Base-by-base conservation (phyloP, 2,113 vertebrate species). In the Brachypodius melanocephalos region DNA sequence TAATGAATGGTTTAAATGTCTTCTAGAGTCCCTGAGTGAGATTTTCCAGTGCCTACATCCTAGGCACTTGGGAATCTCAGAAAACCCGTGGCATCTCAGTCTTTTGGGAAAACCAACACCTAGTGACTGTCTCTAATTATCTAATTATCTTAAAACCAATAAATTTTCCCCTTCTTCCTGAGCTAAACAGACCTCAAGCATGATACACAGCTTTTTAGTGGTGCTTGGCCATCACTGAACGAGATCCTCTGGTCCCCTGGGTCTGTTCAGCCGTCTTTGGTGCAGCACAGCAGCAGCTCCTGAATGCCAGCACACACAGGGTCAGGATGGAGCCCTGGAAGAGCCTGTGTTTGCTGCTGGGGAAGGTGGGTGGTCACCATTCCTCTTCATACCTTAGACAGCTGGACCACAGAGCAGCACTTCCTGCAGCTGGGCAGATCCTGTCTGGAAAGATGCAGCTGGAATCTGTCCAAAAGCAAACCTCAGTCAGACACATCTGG, bases 261-360 rank as follows among this genome's bases (percentile, higher is more conserved):
- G 25, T 42, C 40, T 32, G n/a, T 14, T 54, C 21, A 42, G 17
- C n/a, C 48, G 6, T 24, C 31, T 48, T 52, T 36, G 40, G 51
- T 21, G 32, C 46, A 69, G 42, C 12, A 17, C 34, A 43, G 10
- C 43, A 89, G 66, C 48, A 78, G 42, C 3, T 78, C 20, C 32
- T 1, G 0, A 57, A 40, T 40, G 20, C 7, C 45, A 52, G 22
- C 43, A 79, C 25, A 29, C 13, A 8, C 57, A 49, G 38, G 43
- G 38, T 19, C 0, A 0, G 43, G 21, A 61, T 0, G 5, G 66
- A 48, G 25, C 38, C 28, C 42, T 5, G 34, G 16, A 36, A 36
- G 17, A 48, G 4, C 28, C 17, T 0, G 0, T 5, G 4, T 42
- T 49, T 65, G 36, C n/a, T 68, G 24, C 45, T 62, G 45, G 34